phyloP scores from a whole-genome alignment of 92 coral and sea anemone species.

The Palythoa grandiflora region DNA sequence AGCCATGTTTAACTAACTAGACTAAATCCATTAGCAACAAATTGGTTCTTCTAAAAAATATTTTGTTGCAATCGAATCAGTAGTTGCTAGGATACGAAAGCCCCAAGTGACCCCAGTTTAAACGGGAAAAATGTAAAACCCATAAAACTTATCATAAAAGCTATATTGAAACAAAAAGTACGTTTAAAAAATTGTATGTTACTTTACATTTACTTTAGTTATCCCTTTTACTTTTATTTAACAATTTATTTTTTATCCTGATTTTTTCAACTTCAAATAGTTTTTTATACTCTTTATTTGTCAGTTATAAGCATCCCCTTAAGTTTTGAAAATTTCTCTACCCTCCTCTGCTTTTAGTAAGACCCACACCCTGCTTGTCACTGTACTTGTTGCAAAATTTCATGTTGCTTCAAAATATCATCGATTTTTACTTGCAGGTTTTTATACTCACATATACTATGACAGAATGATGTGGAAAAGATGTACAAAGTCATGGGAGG shows the following conservation, averaged over 20 bases:
- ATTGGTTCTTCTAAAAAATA: slow-evolving; percentile 10
- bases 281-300: slow-evolving; percentile 1
- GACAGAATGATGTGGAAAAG: background rate
- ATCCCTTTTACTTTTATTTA: slow-evolving; percentile 17
- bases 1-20: slow-evolving; percentile 8
- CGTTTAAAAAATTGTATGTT: slow-evolving; percentile 5
- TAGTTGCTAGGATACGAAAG: no score
- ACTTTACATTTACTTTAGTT: slow-evolving; percentile 10
- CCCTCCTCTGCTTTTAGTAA: background rate
- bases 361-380: background rate
- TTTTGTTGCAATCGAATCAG: background rate
- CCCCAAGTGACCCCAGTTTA: no score
- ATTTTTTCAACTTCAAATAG: slow-evolving; percentile 14
- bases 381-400: background rate
- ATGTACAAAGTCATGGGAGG: no score
- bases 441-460: background rate
- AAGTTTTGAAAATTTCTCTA: background rate
- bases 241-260: slow-evolving; percentile 13
- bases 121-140: slow-evolving; percentile 13
- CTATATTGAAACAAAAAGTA: slow-evolving; percentile 9
- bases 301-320: background rate
- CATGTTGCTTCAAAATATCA: background rate
- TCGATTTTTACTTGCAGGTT: background rate
- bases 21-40: background rate
- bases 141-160: slow-evolving; percentile 13